Conservation (phyloP, 2,888 invertebrate species). For the Celastrina argiolus region DNA sequence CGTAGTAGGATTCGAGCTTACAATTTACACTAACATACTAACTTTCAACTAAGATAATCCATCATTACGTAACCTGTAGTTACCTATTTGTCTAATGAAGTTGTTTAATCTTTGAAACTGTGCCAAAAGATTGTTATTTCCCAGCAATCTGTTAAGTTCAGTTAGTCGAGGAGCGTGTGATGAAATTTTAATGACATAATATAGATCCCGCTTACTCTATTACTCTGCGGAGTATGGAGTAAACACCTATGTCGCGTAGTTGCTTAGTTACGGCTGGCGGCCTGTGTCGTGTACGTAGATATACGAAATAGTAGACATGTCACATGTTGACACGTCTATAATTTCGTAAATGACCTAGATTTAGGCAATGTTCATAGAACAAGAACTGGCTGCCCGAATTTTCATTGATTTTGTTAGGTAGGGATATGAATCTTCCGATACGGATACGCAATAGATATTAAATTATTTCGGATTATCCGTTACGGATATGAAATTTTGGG, state of each 20-base stretch:
- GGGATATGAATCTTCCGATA: too few relatives aligned
- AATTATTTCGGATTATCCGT: too few relatives aligned
- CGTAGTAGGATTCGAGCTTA: too few relatives aligned
- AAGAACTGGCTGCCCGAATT: not conserved
- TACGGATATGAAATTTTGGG: too few relatives aligned
- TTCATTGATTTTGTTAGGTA: too few relatives aligned
- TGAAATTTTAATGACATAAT: constrained; percentile 74
- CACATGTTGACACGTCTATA: too few relatives aligned
- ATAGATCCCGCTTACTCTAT: constrained; percentile 68
- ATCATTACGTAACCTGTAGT: constrained; percentile 6
- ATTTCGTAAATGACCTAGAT: not conserved
- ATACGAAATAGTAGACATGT: not conserved
- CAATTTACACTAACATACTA: too few relatives aligned
- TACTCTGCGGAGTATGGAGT: constrained; percentile 56
- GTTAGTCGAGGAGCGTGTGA: constrained; percentile 58
- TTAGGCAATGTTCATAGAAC: not conserved
- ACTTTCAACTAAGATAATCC: constrained; percentile 39
- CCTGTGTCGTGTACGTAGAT: not conserved
- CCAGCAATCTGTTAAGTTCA: constrained; percentile 49
- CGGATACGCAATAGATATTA: too few relatives aligned
- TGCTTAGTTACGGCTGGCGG: constrained; percentile 32
- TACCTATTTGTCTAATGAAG: constrained; percentile 3
- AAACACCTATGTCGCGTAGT: constrained; percentile 56
- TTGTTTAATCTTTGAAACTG: constrained; percentile 26
- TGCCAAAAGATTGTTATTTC: constrained; percentile 37